Percentiles rank a stretch among this genome's conserved stretches.
Conservation (phyloP, 1,140 invertebrate species). For the Anadara kagoshimensis region DNA sequence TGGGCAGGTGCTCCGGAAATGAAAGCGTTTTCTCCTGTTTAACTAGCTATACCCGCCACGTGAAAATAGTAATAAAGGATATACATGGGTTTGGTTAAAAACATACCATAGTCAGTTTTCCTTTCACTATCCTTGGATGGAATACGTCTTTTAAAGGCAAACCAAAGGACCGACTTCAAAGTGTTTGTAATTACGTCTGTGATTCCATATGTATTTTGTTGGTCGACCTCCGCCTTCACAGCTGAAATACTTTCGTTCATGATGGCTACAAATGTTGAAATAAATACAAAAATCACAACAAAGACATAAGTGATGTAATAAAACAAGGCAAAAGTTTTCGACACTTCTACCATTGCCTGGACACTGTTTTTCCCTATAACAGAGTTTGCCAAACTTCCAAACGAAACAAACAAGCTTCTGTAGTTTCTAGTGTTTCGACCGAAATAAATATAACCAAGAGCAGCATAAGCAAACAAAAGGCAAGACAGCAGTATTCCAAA, state of each 20-base stretch:
- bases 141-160: too few relatives aligned
- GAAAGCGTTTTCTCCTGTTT: too few relatives aligned
- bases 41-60: too few relatives aligned
- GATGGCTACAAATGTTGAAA: constrained; percentile 53
- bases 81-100: too few relatives aligned
- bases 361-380: constrained; percentile 56
- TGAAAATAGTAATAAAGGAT: too few relatives aligned
- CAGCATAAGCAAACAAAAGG: constrained; percentile 53
- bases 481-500: constrained; percentile 58
- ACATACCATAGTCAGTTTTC: too few relatives aligned
- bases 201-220: constrained; percentile 41
- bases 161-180: too few relatives aligned
- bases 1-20: too few relatives aligned
- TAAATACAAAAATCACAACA: constrained; percentile 44
- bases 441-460: constrained; percentile 51
- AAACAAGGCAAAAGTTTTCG: constrained; percentile 32
- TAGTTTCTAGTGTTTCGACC: constrained; percentile 38
- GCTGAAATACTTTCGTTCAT: constrained; percentile 42
- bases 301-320: constrained; percentile 50
- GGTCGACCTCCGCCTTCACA: constrained; percentile 22
- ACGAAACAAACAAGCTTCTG: constrained; percentile 42
- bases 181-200: constrained; percentile 37
- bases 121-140: too few relatives aligned
- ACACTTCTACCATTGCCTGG: constrained; percentile 27
- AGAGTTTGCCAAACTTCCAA: constrained; percentile 49